Evolutionary conservation across 2,113 vertebrate genomes (phyloP).

Genomic region (Apodemus speciosus): DNA sequence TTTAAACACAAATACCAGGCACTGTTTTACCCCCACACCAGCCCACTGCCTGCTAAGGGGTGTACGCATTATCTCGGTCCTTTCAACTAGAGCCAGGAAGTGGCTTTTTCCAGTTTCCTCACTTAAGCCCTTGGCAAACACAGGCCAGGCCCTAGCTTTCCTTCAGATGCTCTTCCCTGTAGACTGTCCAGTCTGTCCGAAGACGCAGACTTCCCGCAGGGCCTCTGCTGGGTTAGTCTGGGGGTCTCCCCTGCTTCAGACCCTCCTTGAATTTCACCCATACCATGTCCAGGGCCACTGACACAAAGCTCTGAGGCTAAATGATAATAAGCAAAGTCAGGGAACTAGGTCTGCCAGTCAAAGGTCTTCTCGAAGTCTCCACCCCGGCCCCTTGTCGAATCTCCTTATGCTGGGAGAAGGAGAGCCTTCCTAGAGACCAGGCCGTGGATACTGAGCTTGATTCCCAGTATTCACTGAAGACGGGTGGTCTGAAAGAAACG

Average conservation of each 20-base stretch:
- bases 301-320: background rate
- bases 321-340: background rate
- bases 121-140: background rate
- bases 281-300: accelerated
- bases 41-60: background rate
- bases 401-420: background rate
- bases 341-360: background rate
- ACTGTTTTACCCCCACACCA: no score
- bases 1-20: background rate
- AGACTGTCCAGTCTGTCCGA: background rate
- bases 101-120: background rate
- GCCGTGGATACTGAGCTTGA: background rate
- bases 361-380: background rate
- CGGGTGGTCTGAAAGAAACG: background rate
- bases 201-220: background rate
- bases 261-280: background rate
- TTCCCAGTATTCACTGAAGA: no score
- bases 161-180: background rate
- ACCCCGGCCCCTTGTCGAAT: no score
- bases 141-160: background rate
- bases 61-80: background rate
- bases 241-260: accelerated
- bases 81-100: background rate
- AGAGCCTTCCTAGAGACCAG: background rate
- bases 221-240: background rate